phyloP scores from a whole-genome alignment of 1,140 invertebrate species.

The Hyles euphorbiae region DNA sequence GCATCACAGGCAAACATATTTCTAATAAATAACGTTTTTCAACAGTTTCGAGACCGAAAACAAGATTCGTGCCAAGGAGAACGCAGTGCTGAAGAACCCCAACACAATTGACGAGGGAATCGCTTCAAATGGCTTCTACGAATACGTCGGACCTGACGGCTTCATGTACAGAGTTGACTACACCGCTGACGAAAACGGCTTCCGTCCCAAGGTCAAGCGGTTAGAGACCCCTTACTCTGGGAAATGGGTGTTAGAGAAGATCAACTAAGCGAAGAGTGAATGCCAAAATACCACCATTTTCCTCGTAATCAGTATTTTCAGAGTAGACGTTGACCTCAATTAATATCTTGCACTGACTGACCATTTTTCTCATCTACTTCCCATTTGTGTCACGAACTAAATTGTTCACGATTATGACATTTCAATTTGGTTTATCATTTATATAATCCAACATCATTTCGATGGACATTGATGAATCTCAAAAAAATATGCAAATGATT shows the following conservation, averaged over 20 bases:
- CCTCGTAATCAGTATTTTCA: slow-evolving; percentile 65
- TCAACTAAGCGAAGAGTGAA: slow-evolving; percentile 44
- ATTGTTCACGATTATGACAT: slow-evolving; percentile 41
- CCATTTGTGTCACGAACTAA: slow-evolving; percentile 32
- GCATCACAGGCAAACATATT: not conserved
- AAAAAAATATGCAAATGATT: slow-evolving; percentile 3
- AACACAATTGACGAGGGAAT: slow-evolving; percentile 77
- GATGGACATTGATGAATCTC: slow-evolving; percentile 16
- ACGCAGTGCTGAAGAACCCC: slow-evolving; percentile 75
- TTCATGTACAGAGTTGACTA: slow-evolving; percentile 79
- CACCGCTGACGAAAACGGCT: slow-evolving; percentile 81
- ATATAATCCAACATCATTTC: slow-evolving; percentile 13
- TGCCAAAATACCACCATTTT: slow-evolving; percentile 30
- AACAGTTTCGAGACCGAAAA: slow-evolving; percentile 85
- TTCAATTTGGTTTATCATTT: slow-evolving; percentile 21
- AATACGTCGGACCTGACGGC: slow-evolving; percentile 78
- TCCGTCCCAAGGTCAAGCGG: slow-evolving; percentile 76
- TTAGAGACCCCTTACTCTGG: slow-evolving; percentile 68
- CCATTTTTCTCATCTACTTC: slow-evolving; percentile 19
- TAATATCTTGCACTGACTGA: slow-evolving; percentile 17
- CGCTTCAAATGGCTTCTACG: slow-evolving; percentile 80
- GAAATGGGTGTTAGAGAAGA: slow-evolving; percentile 65
- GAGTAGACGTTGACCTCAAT: slow-evolving; percentile 14
- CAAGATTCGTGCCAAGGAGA: slow-evolving; percentile 84
- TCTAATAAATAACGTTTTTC: slow-evolving; percentile 16